phyloP scores from a whole-genome alignment of 2,888 invertebrate genomes.

The Agrotis ipsilon region DNA sequence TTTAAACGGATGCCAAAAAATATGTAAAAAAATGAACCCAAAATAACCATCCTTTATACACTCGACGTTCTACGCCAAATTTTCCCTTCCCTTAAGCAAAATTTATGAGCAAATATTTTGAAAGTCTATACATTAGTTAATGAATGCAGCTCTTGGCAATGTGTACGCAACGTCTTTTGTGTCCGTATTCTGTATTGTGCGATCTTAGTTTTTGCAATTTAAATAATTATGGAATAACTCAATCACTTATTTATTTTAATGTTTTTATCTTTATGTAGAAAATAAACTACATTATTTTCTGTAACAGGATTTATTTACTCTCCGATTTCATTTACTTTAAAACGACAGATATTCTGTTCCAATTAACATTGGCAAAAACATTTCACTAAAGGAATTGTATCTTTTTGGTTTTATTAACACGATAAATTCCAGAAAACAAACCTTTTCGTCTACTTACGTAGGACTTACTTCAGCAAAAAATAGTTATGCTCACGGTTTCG shows the following conservation, averaged over 20 bases:
- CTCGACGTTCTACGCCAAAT: conserved; percentile 73
- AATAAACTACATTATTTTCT: not conserved
- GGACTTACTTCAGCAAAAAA: not conserved
- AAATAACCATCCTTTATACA: conserved; percentile 74
- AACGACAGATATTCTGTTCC: not conserved
- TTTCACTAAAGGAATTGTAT: not conserved
- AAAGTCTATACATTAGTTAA: conserved; percentile 91
- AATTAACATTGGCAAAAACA: not conserved
- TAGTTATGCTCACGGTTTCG: too few relatives aligned
- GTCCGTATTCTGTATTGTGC: conserved; percentile 76
- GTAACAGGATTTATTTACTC: not conserved
- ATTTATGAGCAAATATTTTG: conserved; percentile 90
- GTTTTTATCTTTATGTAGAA: too few relatives aligned
- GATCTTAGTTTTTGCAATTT: conserved; percentile 12
- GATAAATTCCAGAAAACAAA: not conserved
- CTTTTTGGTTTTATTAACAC: not conserved
- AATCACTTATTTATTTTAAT: too few relatives aligned
- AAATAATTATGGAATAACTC: not conserved
- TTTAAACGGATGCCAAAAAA: conserved; percentile 18
- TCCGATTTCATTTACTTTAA: not conserved
- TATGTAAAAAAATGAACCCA: conserved; percentile 68
- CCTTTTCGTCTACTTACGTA: not conserved
- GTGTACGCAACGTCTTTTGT: conserved; percentile 79
- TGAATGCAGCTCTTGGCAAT: conserved; percentile 88
- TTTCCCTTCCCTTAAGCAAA: conserved; percentile 82